Base-by-base conservation (phyloP, 2,888 invertebrate species). In the Caenorhabditis imperialis region DNA sequence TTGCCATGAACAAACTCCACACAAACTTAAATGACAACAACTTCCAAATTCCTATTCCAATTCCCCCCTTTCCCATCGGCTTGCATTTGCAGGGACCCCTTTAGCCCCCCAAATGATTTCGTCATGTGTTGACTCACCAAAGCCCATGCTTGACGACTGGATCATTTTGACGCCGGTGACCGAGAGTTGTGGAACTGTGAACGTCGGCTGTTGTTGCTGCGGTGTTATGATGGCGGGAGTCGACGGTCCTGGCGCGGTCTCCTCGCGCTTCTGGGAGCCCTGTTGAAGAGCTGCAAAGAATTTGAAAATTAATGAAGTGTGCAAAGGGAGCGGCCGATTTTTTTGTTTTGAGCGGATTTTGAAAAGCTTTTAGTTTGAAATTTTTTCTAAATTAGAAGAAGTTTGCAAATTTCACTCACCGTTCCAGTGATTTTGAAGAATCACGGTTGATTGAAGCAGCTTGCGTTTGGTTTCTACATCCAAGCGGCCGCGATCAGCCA, bases 81-180 rank as follows among this genome's bases (percentile, higher is more conserved):
- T n/a, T n/a, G n/a, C n/a, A n/a, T n/a, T n/a, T n/a, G n/a, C n/a
- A n/a, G n/a, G n/a, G n/a, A n/a, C n/a, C n/a, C n/a, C n/a, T n/a
- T n/a, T n/a, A n/a, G n/a, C n/a, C n/a, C n/a, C n/a, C n/a, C n/a
- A n/a, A n/a, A n/a, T n/a, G n/a, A n/a, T n/a, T n/a, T n/a, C n/a
- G n/a, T n/a, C n/a, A n/a, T n/a, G n/a, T n/a, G n/a, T n/a, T 35
- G 14, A 76, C 79, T 63, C 23, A 82, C 81, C 75, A 51, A 81
- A 82, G 23, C 81, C 77, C 79, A 82, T 81, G 40, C 79, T 81
- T 16, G 74, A 69, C 1, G 81, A 81, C 23, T 81, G 81, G 22
- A 76, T 60, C 45, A 79, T 73, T 48, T 70, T 75, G 35, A 42
- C 45, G 14, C 54, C 71, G 30, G 45, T 50, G 3, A 63, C 74